These are phyloP conservation scores for Salticus scenicus DNA, from an alignment of 2,888 invertebrate species.

Conservation along the genomic window DNA sequence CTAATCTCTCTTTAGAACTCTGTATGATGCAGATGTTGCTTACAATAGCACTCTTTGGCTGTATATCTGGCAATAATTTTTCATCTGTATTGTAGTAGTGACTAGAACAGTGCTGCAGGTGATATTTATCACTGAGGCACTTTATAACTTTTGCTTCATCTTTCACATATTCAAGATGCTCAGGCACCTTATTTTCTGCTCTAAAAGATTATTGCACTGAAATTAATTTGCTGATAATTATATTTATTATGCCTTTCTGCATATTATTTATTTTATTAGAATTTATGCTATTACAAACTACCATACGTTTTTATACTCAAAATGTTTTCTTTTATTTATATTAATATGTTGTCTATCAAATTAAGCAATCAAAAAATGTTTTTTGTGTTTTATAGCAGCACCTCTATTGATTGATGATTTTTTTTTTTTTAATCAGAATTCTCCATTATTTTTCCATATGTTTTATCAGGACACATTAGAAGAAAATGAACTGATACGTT, in stretches of 20 bases:
- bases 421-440: too few relatives aligned
- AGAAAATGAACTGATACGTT: too few relatives aligned
- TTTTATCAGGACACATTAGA: too few relatives aligned
- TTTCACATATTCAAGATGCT: slow-evolving; percentile 45
- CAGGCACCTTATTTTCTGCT: slow-evolving; percentile 49
- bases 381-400: too few relatives aligned
- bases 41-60: slow-evolving; percentile 67
- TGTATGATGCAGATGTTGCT: slow-evolving; percentile 65
- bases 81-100: slow-evolving; percentile 51
- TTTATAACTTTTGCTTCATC: slow-evolving; percentile 23
- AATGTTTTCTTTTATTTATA: too few relatives aligned
- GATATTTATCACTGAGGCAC: slow-evolving; percentile 20
- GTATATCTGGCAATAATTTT: slow-evolving; percentile 70
- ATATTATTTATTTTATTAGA: too few relatives aligned
- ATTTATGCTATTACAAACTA: too few relatives aligned
- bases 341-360: too few relatives aligned
- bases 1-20: slow-evolving; percentile 55
- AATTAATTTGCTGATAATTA: background rate
- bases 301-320: too few relatives aligned
- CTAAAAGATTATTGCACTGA: background rate
- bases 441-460: too few relatives aligned
- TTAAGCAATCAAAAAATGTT: too few relatives aligned
- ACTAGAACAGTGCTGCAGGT: slow-evolving; percentile 44
- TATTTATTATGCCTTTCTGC: background rate
- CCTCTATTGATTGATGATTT: too few relatives aligned